Conservation (phyloP, 2,113 vertebrate genomes). For the Oriolus oriolus region DNA sequence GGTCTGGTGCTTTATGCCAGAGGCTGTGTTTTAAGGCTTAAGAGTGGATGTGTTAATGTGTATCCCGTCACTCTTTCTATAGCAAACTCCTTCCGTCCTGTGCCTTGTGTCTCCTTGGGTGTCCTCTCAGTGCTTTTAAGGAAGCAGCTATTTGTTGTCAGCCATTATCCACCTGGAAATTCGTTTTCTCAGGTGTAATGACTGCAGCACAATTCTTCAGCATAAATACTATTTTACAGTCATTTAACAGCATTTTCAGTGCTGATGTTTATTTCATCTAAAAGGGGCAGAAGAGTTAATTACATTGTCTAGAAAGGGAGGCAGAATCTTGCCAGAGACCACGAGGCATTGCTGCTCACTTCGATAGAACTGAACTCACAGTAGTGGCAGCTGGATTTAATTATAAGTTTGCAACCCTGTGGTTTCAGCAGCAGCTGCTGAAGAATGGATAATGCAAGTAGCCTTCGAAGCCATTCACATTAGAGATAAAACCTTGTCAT, state of each 20-base stretch:
- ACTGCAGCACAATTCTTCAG: neutral
- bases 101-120: neutral
- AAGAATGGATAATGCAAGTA: constrained; percentile 70
- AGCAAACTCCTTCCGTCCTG: neutral
- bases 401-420: constrained; percentile 71
- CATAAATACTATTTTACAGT: constrained; percentile 34
- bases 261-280: constrained; percentile 64
- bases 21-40: neutral
- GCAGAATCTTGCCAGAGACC: constrained; percentile 54
- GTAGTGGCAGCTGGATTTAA: constrained; percentile 77
- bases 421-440: constrained; percentile 73
- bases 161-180: neutral
- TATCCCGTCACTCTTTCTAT: neutral
- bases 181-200: neutral
- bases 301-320: constrained; percentile 69
- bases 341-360: constrained; percentile 59
- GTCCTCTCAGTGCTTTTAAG: neutral
- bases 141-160: neutral
- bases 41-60: neutral
- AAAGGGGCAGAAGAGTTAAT: constrained; percentile 75
- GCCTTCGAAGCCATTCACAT: constrained; percentile 69
- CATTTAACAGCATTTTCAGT: constrained; percentile 51
- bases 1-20: neutral
- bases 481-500: constrained; percentile 77
- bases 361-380: constrained; percentile 63